phyloP scores from a whole-genome alignment of 2,888 invertebrate species.

The Agrochola macilenta region DNA sequence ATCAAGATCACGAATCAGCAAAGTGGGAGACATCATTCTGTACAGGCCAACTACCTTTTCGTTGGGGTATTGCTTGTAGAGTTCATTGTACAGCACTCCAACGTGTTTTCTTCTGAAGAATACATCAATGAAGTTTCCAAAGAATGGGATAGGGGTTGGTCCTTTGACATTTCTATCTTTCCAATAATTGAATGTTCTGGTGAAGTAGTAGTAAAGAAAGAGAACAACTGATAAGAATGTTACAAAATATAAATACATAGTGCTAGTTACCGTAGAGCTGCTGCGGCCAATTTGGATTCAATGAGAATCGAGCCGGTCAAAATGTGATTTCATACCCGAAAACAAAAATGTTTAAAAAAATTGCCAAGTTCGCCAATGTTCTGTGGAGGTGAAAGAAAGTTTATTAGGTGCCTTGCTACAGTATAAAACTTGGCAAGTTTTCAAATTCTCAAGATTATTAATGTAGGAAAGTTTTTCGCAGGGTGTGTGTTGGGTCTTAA shows the following conservation, averaged over 20 bases:
- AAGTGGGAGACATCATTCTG: slow-evolving; percentile 73
- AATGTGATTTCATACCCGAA: neutral
- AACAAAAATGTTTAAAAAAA: neutral
- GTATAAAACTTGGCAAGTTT: no score
- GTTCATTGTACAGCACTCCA: slow-evolving; percentile 68
- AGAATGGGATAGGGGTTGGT: slow-evolving; percentile 71
- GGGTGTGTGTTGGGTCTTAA: no score
- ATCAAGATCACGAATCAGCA: slow-evolving; percentile 77
- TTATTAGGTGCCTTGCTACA: no score
- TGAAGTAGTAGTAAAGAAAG: slow-evolving; percentile 52
- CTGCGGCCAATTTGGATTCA: neutral
- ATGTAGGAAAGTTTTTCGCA: no score
- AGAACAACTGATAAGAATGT: neutral
- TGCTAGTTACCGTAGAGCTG: no score
- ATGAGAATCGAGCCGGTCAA: neutral
- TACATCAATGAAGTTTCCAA: slow-evolving; percentile 68
- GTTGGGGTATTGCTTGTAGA: slow-evolving; percentile 75
- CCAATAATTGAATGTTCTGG: slow-evolving; percentile 52
- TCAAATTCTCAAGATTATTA: no score
- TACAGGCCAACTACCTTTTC: slow-evolving; percentile 78
- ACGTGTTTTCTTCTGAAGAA: slow-evolving; percentile 67
- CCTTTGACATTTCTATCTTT: slow-evolving; percentile 71
- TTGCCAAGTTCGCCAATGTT: neutral
- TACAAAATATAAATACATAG: slow-evolving; percentile 7
- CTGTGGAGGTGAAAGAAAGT: no score